These are phyloP conservation scores for Eutrigla gurnardus DNA, from an alignment of 2,797 vertebrate species.

Conservation along the genomic window DNA sequence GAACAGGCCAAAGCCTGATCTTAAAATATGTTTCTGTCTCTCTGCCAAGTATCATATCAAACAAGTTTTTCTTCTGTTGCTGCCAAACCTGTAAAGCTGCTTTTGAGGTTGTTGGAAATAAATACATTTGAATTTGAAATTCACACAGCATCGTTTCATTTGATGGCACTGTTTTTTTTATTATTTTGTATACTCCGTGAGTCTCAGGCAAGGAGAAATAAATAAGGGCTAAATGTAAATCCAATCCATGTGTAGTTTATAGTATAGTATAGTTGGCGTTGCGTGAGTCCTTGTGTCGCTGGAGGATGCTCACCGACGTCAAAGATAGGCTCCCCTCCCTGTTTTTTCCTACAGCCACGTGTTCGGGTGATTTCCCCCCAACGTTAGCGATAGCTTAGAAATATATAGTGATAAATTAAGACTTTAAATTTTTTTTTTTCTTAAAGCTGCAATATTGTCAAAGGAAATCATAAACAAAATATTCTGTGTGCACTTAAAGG, in stretches of 20 bases:
- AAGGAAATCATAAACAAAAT: background rate
- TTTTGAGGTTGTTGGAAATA: constrained; percentile 30
- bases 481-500: background rate
- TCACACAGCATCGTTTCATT: background rate
- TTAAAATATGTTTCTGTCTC: background rate
- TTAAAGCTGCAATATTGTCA: background rate
- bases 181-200: too few relatives aligned
- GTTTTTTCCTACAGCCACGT: too few relatives aligned
- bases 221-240: too few relatives aligned
- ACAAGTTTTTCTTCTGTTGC: background rate
- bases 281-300: too few relatives aligned
- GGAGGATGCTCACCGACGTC: too few relatives aligned
- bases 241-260: too few relatives aligned
- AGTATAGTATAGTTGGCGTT: too few relatives aligned
- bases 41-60: background rate
- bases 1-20: constrained; percentile 21
- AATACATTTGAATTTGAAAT: background rate
- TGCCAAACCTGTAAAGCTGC: constrained; percentile 1
- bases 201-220: background rate
- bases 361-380: too few relatives aligned
- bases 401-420: too few relatives aligned
- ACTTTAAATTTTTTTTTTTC: background rate
- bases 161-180: too few relatives aligned
- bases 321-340: too few relatives aligned
- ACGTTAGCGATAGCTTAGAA: too few relatives aligned